Evolutionary conservation across 2,888 invertebrate genomes (phyloP).

Genomic region (Drosophila leonis): DNA sequence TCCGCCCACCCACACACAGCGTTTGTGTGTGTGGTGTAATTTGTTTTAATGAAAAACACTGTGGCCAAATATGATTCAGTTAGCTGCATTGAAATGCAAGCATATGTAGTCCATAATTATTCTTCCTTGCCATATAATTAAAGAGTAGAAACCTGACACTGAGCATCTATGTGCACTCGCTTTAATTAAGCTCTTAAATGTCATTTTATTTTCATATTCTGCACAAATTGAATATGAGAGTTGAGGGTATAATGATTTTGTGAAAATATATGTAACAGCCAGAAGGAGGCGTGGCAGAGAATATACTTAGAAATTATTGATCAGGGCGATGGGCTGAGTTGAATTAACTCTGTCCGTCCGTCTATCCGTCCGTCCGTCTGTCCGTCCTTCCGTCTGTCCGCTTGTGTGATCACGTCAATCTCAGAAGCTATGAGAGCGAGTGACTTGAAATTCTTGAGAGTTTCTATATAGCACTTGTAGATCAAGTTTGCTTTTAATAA

Average conservation of each 20-base stretch:
- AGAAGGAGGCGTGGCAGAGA: too few species aligned
- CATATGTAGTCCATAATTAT: conserved; percentile 2
- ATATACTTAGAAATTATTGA: too few species aligned
- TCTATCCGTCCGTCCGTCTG: too few species aligned
- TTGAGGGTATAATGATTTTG: background rate
- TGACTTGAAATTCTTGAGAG: too few species aligned
- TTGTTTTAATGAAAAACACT: conserved; percentile 16
- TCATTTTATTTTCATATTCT: background rate
- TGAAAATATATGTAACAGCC: too few species aligned
- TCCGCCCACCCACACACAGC: background rate
- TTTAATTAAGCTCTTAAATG: background rate
- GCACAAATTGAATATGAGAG: background rate
- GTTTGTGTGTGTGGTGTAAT: background rate
- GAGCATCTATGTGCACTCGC: background rate
- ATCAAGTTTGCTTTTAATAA: too few species aligned
- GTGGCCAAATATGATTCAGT: background rate
- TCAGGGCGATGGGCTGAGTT: too few species aligned
- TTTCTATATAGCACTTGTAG: too few species aligned
- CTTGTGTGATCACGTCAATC: too few species aligned
- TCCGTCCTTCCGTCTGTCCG: too few species aligned
- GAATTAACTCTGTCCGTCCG: too few species aligned
- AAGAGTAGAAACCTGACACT: background rate
- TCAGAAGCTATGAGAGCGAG: too few species aligned
- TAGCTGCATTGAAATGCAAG: conserved; percentile 1
- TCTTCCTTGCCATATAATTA: conserved; percentile 2